Evolutionary conservation across 1,140 invertebrate genomes (phyloP).

Genomic region (Tetramorium parvispinum): DNA sequence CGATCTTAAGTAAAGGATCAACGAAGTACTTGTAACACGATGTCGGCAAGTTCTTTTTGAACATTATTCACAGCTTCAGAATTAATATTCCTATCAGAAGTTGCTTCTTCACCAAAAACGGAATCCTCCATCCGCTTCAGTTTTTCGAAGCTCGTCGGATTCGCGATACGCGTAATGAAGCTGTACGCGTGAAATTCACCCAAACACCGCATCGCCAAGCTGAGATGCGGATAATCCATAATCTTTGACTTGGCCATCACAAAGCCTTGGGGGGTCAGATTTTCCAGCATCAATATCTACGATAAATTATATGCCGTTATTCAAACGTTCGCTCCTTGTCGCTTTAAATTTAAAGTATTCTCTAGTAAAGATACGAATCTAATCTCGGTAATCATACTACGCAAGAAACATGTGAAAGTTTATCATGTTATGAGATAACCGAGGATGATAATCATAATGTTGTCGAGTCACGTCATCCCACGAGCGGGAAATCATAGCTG

Average conservation of each 20-base stretch:
- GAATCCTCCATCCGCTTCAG: conserved; percentile 64
- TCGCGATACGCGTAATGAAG: conserved; percentile 78
- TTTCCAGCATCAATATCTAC: conserved; percentile 81
- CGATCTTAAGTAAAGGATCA: too few relatives aligned
- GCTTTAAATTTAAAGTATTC: background rate
- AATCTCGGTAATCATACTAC: background rate
- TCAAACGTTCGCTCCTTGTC: background rate
- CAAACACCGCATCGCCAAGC: conserved; percentile 76
- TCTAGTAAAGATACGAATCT: background rate
- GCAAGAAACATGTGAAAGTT: conserved; percentile 44
- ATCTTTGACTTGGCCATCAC: conserved; percentile 74
- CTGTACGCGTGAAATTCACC: conserved; percentile 82
- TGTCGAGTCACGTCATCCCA: conserved; percentile 44
- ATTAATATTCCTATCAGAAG: too few relatives aligned
- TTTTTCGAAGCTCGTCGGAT: conserved; percentile 72
- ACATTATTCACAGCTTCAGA: too few relatives aligned
- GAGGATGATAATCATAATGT: conserved; percentile 20
- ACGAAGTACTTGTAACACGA: too few relatives aligned
- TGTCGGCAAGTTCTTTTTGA: too few relatives aligned
- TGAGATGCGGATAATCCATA: conserved; percentile 79
- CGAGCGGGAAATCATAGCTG: background rate
- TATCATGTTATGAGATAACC: conserved; percentile 60
- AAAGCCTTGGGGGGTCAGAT: conserved; percentile 80
- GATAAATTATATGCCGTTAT: background rate
- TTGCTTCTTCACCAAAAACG: too few relatives aligned